Percentiles rank a stretch among this genome's conserved stretches.
Conservation (phyloP, 2,113 vertebrate genomes). For the Toxotes jaculatrix region DNA sequence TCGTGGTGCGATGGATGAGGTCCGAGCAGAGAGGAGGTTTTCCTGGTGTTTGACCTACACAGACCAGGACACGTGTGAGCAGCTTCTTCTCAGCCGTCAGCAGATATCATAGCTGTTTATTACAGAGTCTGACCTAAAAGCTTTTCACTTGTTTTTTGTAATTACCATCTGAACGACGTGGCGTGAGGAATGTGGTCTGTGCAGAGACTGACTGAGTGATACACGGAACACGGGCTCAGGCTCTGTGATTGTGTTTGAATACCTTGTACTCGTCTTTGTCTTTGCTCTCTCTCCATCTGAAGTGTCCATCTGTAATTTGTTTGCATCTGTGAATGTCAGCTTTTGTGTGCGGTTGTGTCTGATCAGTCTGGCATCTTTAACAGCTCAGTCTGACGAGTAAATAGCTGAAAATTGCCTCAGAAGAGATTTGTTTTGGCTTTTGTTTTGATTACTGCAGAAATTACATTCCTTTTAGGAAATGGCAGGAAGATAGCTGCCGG, state of each 20-base stretch:
- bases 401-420: constrained; percentile 79
- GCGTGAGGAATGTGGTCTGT: background rate
- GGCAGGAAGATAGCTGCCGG: constrained; percentile 71
- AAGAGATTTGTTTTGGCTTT: constrained; percentile 77
- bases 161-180: background rate
- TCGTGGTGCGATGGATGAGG: too few relatives aligned
- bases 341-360: constrained; percentile 43
- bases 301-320: constrained; percentile 66
- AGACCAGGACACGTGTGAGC: too few relatives aligned
- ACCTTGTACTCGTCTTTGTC: constrained; percentile 23
- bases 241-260: constrained; percentile 28
- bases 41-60: too few relatives aligned
- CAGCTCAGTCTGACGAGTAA: constrained; percentile 81
- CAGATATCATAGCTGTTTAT: too few relatives aligned
- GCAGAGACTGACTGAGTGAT: constrained; percentile 1
- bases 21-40: too few relatives aligned
- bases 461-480: constrained; percentile 76
- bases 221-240: background rate
- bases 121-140: background rate
- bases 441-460: constrained; percentile 80
- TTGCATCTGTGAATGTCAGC: constrained; percentile 74
- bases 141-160: background rate
- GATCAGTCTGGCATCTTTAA: constrained; percentile 72
- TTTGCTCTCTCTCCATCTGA: constrained; percentile 9
- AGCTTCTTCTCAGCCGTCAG: too few relatives aligned